These are phyloP conservation scores for Coregonus ussuriensis DNA, from an alignment of 2,797 vertebrate genomes.

Conservation along the genomic window DNA sequence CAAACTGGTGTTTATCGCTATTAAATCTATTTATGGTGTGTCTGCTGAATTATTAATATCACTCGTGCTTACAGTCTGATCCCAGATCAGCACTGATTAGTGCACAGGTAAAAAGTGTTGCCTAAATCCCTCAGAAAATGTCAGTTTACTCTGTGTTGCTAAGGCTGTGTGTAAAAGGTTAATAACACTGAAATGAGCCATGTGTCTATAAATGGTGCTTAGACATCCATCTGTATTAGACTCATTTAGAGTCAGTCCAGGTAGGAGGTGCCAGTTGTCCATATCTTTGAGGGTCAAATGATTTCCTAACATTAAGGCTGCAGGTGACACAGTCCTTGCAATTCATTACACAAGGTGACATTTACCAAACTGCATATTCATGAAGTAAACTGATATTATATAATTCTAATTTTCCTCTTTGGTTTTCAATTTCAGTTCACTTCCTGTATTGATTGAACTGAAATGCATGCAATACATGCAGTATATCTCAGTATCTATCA, in stretches of 20 bases:
- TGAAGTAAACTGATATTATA: too few relatives aligned
- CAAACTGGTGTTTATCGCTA: conserved; percentile 22
- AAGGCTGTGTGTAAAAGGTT: not conserved
- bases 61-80: conserved; percentile 23
- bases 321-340: not conserved
- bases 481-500: not conserved
- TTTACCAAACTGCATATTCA: too few relatives aligned
- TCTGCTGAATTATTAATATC: conserved; percentile 60
- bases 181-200: not conserved
- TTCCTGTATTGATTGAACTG: too few relatives aligned
- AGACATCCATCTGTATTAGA: not conserved
- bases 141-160: not conserved
- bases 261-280: not conserved
- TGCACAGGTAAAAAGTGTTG: conserved; percentile 8
- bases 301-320: not conserved
- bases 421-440: too few relatives aligned
- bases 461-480: too few relatives aligned
- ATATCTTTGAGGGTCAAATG: not conserved
- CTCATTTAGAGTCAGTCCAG: not conserved
- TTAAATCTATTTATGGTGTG: conserved; percentile 58
- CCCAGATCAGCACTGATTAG: conserved; percentile 43
- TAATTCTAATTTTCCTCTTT: too few relatives aligned
- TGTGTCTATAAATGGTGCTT: not conserved
- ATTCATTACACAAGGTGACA: too few relatives aligned
- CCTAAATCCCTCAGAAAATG: not conserved